Base-by-base conservation (phyloP, 2,888 invertebrate species). In the Seira musarum region DNA sequence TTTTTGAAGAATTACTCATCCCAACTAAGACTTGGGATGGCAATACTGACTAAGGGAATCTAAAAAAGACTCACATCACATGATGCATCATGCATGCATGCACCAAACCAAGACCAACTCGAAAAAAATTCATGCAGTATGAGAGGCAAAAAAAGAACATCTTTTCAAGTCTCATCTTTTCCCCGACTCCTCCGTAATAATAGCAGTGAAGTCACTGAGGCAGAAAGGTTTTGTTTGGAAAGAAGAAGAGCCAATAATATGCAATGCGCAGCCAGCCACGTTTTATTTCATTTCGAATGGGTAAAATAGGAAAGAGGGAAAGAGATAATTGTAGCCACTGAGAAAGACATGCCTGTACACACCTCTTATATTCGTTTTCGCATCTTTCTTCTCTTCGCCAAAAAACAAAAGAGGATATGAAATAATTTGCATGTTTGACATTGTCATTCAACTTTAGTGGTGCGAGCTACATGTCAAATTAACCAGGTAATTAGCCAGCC, bases 31-130 rank as follows among this genome's bases (percentile, higher is more conserved):
- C n/a, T n/a, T n/a, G n/a, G n/a, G n/a, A n/a, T n/a, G n/a, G n/a
- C n/a, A n/a, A n/a, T n/a, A n/a, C n/a, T n/a, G n/a, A 30, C 8
- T 8, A 30, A 5, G 8, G 30, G 30, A 30, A 30, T 30, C 30
- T 30, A 8, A 30, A n/a, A n/a, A n/a, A 30, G 30, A 30, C 30
- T 30, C 30, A 8, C n/a, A n/a, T n/a, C n/a, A 30, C 30, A 30
- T 5, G 40, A 63, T 64, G 64, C 71, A 71, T 63, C 53, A 72
- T 72, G 72, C 72, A 72, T 72, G 64, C 72, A 72, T 73, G 73
- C 65, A 73, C 64, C 65, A 17, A 46, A 10, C 30, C 30, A 2
- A 30, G 8, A 73, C 64, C 65, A 17, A 46, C 6, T 8, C 30
- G 3, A 30, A 30, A 30, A 8, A 30, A 5, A 5, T 30, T 30